Conservation (phyloP, 2,113 vertebrate genomes). For the Gila orcuttii region DNA sequence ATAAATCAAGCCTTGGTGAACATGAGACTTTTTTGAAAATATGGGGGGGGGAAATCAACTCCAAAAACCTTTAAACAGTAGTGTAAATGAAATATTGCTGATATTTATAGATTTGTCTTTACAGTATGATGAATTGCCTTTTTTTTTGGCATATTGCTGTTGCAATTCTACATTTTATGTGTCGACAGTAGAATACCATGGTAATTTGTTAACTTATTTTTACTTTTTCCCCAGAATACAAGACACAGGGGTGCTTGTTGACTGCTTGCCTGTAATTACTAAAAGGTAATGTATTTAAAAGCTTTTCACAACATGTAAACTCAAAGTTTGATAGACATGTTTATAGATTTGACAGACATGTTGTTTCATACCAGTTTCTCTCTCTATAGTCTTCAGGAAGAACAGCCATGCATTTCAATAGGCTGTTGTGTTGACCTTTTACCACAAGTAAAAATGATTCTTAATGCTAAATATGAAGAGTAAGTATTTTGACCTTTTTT, state of each 20-base stretch:
- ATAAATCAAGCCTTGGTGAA: neutral
- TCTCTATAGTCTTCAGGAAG: constrained; percentile 88
- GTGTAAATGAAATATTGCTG: neutral
- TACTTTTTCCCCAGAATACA: constrained; percentile 82
- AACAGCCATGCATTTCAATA: constrained; percentile 88
- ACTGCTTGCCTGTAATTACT: constrained; percentile 94
- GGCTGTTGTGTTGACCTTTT: constrained; percentile 98
- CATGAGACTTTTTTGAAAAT: neutral
- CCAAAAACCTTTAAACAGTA: neutral
- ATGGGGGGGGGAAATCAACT: neutral
- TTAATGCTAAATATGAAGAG: constrained; percentile 94
- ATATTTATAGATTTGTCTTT: neutral
- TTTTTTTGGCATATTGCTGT: neutral
- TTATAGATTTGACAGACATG: neutral
- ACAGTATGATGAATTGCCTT: neutral
- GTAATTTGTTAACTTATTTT: neutral
- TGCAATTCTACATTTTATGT: neutral
- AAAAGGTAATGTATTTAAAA: constrained; percentile 80
- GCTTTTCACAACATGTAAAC: neutral
- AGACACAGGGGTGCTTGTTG: constrained; percentile 90
- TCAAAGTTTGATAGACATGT: neutral
- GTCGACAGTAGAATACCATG: neutral
- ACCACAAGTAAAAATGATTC: constrained; percentile 88
- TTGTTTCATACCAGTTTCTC: neutral
- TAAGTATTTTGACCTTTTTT: constrained; percentile 69